Evolutionary conservation across 2,888 invertebrate species (phyloP).

Genomic region (Phanerotoma sp.): DNA sequence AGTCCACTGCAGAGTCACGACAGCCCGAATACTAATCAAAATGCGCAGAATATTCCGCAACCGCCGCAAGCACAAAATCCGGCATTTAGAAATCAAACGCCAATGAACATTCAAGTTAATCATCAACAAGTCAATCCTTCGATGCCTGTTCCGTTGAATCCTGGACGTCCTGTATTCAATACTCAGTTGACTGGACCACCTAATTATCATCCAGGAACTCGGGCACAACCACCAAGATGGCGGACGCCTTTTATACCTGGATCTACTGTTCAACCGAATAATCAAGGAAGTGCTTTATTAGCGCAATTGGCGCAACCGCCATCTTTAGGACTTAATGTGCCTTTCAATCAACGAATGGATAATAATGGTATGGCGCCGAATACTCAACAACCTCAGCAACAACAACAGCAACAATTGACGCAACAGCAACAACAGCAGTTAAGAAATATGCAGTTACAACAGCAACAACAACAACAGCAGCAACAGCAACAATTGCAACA

Average conservation of each 20-base stretch:
- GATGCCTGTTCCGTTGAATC: conserved; percentile 46
- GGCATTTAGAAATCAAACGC: conserved; percentile 54
- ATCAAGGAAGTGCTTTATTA: conserved; percentile 62
- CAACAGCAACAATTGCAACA: conserved; percentile 45
- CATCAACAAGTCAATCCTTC: conserved; percentile 47
- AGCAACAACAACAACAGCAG: conserved; percentile 50
- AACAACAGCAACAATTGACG: conserved; percentile 47
- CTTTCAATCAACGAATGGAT: conserved; percentile 58
- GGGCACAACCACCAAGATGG: conserved; percentile 44
- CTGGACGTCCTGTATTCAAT: conserved; percentile 52
- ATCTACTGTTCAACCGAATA: conserved; percentile 44
- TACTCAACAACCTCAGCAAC: conserved; percentile 56
- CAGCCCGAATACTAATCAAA: conserved; percentile 60
- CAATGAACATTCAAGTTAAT: conserved; percentile 42
- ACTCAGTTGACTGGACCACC: conserved; percentile 58
- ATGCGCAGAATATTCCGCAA: conserved; percentile 47
- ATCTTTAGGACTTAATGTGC: conserved; percentile 58
- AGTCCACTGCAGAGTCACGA: conserved; percentile 63
- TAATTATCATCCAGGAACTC: conserved; percentile 57
- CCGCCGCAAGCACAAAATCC: conserved; percentile 53
- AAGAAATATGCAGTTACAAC: conserved; percentile 39
- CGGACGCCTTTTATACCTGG: conserved; percentile 48
- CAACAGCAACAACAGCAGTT: conserved; percentile 52
- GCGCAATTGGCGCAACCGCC: conserved; percentile 64
- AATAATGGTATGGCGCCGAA: conserved; percentile 49